A percentile compares a stretch with the other conserved stretches of the same genome.
These are phyloP conservation scores for Sarcophaga carnaria DNA, from an alignment of 2,888 invertebrate species.

Conservation along the genomic window DNA sequence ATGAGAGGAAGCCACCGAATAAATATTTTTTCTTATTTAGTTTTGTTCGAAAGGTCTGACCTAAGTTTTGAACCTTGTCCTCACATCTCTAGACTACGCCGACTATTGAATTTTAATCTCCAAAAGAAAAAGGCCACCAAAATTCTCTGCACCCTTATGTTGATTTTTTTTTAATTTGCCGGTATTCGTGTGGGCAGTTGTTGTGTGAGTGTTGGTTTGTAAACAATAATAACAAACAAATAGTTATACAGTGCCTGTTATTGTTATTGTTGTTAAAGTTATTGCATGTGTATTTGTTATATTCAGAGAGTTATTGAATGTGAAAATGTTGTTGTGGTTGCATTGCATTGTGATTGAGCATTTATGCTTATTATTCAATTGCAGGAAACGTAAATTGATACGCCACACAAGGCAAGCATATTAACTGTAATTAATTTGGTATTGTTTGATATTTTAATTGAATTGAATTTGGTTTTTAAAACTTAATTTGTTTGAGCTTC, in stretches of 20 bases:
- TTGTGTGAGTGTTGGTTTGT: slow-evolving; percentile 17
- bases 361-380: slow-evolving; percentile 59
- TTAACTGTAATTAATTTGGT: slow-evolving; percentile 66
- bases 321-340: slow-evolving; percentile 41
- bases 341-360: slow-evolving; percentile 55
- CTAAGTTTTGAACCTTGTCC: no score
- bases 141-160: background rate
- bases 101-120: background rate
- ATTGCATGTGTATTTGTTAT: background rate
- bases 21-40: no score
- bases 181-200: background rate
- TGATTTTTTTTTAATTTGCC: background rate
- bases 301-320: background rate
- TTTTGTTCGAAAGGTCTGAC: no score
- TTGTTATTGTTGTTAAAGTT: background rate
- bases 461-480: slow-evolving; percentile 62
- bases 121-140: background rate
- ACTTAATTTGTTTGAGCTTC: slow-evolving; percentile 23
- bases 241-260: slow-evolving; percentile 22
- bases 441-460: slow-evolving; percentile 68
- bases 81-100: background rate
- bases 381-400: slow-evolving; percentile 54
- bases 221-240: slow-evolving; percentile 26
- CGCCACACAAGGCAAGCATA: slow-evolving; percentile 47
- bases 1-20: no score